A percentile compares a stretch with the other conserved stretches of the same genome.
Conservation (phyloP, 2,113 vertebrate species). For the Carollia perspicillata region DNA sequence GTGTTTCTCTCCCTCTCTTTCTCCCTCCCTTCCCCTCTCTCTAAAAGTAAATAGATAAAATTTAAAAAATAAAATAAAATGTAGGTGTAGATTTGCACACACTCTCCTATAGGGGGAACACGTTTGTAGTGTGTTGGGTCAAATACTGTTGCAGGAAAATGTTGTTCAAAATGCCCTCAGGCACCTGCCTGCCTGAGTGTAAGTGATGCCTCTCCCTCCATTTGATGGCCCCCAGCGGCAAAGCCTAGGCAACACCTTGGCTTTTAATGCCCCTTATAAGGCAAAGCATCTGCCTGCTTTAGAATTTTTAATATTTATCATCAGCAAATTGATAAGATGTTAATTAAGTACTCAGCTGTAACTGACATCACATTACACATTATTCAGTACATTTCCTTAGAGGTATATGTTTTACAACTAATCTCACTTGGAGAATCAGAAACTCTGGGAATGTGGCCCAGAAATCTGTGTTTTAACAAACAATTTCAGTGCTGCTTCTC, state of each 20-base stretch:
- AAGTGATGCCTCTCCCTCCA: not conserved
- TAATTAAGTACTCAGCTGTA: not conserved
- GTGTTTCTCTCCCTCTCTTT: no score
- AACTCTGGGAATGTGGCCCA: not conserved
- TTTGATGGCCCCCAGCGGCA: not conserved
- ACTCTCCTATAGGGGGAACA: not conserved
- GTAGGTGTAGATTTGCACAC: not conserved
- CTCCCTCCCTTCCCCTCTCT: no score
- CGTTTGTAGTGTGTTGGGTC: not conserved
- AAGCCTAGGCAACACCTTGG: not conserved
- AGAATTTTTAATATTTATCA: not conserved
- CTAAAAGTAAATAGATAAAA: no score
- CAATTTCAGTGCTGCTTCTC: not conserved
- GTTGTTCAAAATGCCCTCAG: not conserved
- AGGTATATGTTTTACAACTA: not conserved
- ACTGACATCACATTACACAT: not conserved
- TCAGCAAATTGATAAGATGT: not conserved
- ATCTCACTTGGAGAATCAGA: not conserved
- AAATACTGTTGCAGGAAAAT: not conserved
- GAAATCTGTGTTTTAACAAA: conserved; percentile 31
- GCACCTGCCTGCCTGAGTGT: not conserved
- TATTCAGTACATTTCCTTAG: not conserved
- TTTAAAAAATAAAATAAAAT: not conserved
- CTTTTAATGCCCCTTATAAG: not conserved
- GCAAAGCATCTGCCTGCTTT: not conserved